Percentiles rank a stretch among this genome's conserved stretches.
These are phyloP conservation scores for Syrrhaptes paradoxus DNA, from an alignment of 2,113 vertebrate genomes.

Conservation along the genomic window DNA sequence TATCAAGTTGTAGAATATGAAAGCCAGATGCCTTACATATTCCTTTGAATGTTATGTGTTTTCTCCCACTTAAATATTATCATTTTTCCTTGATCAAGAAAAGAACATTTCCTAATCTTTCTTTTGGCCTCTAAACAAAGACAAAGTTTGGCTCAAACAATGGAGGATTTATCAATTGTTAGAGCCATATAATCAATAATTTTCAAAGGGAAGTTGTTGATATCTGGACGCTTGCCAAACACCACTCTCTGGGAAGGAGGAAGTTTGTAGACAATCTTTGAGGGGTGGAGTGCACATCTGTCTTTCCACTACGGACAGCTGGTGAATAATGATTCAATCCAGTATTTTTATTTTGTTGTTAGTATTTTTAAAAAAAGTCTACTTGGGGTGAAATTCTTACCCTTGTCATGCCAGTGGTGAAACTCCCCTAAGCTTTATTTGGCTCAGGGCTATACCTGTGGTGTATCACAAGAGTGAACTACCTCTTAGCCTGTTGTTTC, in stretches of 20 bases:
- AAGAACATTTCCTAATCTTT: not conserved
- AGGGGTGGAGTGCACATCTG: not conserved
- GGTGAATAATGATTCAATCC: not conserved
- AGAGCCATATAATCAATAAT: not conserved
- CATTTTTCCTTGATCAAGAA: not conserved
- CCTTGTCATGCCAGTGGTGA: not conserved
- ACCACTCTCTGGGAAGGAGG: not conserved
- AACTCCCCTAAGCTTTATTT: not conserved
- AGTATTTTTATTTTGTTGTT: not conserved
- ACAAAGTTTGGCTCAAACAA: not conserved
- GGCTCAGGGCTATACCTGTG: not conserved
- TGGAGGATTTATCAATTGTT: not conserved
- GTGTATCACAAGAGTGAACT: not conserved
- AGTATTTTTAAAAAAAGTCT: not conserved
- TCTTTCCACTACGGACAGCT: not conserved
- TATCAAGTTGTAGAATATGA: not conserved
- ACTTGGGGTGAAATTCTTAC: not conserved
- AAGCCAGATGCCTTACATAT: slow-evolving; percentile 15
- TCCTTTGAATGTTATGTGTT: not conserved
- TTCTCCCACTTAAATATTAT: not conserved
- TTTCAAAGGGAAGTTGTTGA: slow-evolving; percentile 4
- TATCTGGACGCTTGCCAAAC: not conserved
- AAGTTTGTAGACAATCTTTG: not conserved
- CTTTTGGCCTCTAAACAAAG: slow-evolving; percentile 18
- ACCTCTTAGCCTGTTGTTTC: not conserved